Evolutionary conservation across 2,113 vertebrate species (phyloP), one percentile per base, ranked within the genome.

Genomic region (Rhea americana): DNA sequence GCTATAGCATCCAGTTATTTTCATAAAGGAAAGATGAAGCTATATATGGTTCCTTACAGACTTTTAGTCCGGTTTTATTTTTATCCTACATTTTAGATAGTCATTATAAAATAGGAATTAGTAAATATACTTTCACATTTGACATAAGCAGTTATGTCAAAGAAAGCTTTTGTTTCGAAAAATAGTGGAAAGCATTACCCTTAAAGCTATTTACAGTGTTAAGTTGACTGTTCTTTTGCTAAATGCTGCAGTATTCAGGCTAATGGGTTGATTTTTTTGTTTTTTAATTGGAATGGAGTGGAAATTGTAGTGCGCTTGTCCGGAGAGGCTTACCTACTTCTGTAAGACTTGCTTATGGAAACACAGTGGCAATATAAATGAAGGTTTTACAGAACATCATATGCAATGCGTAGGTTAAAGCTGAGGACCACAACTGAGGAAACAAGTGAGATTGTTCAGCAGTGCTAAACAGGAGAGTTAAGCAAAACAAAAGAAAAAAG

Each of bases 41-140:
- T 18, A 18, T 72, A 8, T 2, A 0, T 65, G 5, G 5, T 68
- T 65, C 75, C 35, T 35, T 61, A 22, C 0, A 0, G 56, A 51
- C 63, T 88, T 89, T 67, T 72, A 37, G 25, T 75, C 35, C 39
- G 63, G 4, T 85, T 58, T 80, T 35, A 62, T 77, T 85, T 63
- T 4, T 48, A 65, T 32, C 22, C 45, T 75, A 2, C 8, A 8
- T 43, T 72, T 93, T 22, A 77, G n/a, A 55, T 58, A 30, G 39
- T 65, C 17, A 15, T 71, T 74, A 9, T 41, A 63, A 75, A 11
- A 45, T 7, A 43, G 32, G 7, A 89, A n/a, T 30, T 48, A 19
- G 63, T 89, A 37, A 80, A 63, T 87, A 32, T 21, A 35, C 61
- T 78, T 84, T 13, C 39, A 53, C 12, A 7, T 47, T 80, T 72